Evolutionary conservation across 2,113 vertebrate species (phyloP).

Genomic region (Chloebia gouldiae): DNA sequence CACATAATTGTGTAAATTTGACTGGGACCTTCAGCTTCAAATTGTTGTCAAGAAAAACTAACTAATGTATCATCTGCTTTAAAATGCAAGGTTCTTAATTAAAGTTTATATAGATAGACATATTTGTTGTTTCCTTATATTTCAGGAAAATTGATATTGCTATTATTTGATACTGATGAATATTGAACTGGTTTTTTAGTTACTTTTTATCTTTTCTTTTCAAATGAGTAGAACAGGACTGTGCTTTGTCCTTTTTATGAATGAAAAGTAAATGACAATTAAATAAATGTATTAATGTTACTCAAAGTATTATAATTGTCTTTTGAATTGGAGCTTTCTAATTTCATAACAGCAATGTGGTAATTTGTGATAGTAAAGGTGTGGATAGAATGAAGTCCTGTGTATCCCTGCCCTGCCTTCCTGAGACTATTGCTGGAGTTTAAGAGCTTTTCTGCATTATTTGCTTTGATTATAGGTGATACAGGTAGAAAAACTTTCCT

Average conservation of each 20-base stretch:
- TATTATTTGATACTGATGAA: constrained; percentile 81
- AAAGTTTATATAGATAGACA: constrained; percentile 85
- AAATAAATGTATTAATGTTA: constrained; percentile 85
- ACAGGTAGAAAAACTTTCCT: not conserved
- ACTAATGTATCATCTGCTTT: constrained; percentile 76
- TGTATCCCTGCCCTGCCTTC: not conserved
- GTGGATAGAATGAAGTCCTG: not conserved
- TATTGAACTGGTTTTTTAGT: constrained; percentile 76
- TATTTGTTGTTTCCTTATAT: constrained; percentile 82
- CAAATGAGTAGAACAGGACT: constrained; percentile 77
- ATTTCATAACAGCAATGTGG: not conserved
- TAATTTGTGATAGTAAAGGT: not conserved
- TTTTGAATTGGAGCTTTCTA: constrained; percentile 70
- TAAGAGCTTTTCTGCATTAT: not conserved
- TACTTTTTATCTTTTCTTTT: constrained; percentile 78
- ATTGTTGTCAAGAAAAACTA: constrained; percentile 66
- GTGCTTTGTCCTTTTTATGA: constrained; percentile 82
- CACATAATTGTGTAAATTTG: constrained; percentile 65
- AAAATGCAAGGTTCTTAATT: constrained; percentile 78
- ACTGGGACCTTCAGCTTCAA: constrained; percentile 79
- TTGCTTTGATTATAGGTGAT: not conserved
- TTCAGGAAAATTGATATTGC: constrained; percentile 75
- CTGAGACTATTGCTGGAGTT: not conserved
- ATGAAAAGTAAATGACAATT: constrained; percentile 79
- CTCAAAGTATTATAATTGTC: constrained; percentile 68